These are phyloP conservation scores for Venustaconcha ellipsiformis DNA, from an alignment of 1,140 invertebrate species.

Conservation along the genomic window DNA sequence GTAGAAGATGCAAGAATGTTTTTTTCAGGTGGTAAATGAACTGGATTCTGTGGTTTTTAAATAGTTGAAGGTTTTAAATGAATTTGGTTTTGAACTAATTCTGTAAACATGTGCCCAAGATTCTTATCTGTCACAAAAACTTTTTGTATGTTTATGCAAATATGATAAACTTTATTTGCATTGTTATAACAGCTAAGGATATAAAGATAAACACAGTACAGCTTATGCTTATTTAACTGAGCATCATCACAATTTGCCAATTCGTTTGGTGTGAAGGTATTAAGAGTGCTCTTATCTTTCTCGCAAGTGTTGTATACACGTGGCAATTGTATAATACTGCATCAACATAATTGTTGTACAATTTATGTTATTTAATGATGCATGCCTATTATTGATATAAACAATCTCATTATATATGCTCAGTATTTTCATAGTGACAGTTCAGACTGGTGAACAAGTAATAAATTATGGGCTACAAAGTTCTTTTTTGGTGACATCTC, in stretches of 20 bases:
- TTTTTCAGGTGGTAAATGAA: neutral
- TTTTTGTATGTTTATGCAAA: conserved; percentile 1
- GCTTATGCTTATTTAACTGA: neutral
- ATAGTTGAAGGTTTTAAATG: conserved; percentile 16
- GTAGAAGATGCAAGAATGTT: conserved; percentile 4
- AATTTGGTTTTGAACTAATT: conserved; percentile 17
- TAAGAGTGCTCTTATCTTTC: neutral
- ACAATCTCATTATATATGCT: neutral
- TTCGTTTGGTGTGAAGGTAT: neutral
- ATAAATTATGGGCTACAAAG: no score
- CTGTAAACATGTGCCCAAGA: neutral
- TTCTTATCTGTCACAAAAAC: conserved; percentile 15
- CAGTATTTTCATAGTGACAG: no score
- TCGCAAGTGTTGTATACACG: no score
- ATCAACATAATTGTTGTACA: neutral
- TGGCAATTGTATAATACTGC: neutral
- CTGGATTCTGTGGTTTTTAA: conserved; percentile 14
- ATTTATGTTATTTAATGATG: neutral
- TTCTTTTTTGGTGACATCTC: no score
- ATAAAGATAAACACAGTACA: neutral
- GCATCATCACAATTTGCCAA: neutral
- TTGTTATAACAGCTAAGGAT: neutral
- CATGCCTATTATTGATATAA: neutral
- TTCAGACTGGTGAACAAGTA: no score
- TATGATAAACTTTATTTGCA: neutral